Conservation (phyloP, 1,140 invertebrate genomes). For the Anastrepha ludens region DNA sequence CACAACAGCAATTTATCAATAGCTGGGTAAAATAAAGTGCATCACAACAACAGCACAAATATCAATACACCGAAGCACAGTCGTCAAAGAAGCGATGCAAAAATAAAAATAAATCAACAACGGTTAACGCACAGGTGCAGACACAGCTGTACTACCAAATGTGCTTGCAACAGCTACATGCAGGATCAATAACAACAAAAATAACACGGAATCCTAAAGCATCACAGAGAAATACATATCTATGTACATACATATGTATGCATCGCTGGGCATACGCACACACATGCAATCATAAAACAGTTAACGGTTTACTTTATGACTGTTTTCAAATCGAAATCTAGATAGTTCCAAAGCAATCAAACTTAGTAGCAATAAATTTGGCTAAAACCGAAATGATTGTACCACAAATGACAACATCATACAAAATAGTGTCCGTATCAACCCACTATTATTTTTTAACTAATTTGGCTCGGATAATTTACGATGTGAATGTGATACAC, state of each 20-base stretch:
- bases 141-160: conserved; percentile 13
- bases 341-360: conserved; percentile 19
- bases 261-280: not conserved
- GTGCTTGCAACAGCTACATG: not conserved
- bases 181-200: not conserved
- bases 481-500: not conserved
- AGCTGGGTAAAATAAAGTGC: not conserved
- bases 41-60: not conserved
- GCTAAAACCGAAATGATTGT: no score
- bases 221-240: not conserved
- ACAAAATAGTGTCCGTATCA: not conserved
- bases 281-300: not conserved
- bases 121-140: not conserved
- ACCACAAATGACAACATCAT: conserved; percentile 20
- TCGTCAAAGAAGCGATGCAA: not conserved
- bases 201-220: not conserved
- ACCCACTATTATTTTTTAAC: not conserved
- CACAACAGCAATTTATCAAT: not conserved
- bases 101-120: not conserved
- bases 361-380: conserved; percentile 9
- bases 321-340: not conserved
- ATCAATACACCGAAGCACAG: not conserved
- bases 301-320: not conserved
- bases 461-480: not conserved
- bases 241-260: not conserved